Conservation (phyloP, 2,888 invertebrate species). For the Apoda limacodes region DNA sequence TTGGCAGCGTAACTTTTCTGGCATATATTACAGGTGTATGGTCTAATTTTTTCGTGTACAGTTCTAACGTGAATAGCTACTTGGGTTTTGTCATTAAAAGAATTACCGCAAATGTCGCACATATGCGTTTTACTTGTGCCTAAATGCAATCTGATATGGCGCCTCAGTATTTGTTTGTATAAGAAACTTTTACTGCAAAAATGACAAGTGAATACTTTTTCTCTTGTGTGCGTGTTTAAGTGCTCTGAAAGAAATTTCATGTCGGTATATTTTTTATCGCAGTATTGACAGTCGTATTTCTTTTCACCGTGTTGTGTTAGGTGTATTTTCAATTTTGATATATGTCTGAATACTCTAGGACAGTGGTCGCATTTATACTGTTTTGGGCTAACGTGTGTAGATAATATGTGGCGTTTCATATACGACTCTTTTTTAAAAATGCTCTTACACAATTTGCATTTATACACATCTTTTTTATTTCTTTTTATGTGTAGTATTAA, state of each 20-base stretch:
- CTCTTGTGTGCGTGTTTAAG: conserved; percentile 18
- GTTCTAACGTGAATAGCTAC: conserved; percentile 18
- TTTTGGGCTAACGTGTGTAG: conserved; percentile 9
- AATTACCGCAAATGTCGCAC: conserved; percentile 22
- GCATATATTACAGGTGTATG: conserved; percentile 21
- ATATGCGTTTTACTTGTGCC: conserved; percentile 16
- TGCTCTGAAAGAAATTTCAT: conserved; percentile 21
- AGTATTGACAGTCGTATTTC: conserved; percentile 14
- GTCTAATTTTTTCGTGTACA: conserved; percentile 22
- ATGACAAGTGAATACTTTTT: conserved; percentile 13
- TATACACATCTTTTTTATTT: too few species aligned
- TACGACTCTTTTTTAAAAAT: too few species aligned
- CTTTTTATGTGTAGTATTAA: too few species aligned
- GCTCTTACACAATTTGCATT: too few species aligned
- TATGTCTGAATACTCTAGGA: conserved; percentile 20
- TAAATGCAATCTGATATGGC: conserved; percentile 22
- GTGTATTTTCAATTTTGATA: too few species aligned
- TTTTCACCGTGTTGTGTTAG: conserved; percentile 14
- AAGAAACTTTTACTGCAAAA: conserved; percentile 17
- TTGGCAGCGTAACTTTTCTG: conserved; percentile 20
- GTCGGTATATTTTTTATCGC: conserved; percentile 14
- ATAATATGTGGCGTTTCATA: too few species aligned
- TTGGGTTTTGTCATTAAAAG: conserved; percentile 21
- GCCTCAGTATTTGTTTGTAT: conserved; percentile 21
- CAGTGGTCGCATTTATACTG: conserved; percentile 18